Percentiles rank a stretch among this genome's conserved stretches.
Conservation (phyloP, 1,140 invertebrate genomes). For the Brachionus paranguensis region DNA sequence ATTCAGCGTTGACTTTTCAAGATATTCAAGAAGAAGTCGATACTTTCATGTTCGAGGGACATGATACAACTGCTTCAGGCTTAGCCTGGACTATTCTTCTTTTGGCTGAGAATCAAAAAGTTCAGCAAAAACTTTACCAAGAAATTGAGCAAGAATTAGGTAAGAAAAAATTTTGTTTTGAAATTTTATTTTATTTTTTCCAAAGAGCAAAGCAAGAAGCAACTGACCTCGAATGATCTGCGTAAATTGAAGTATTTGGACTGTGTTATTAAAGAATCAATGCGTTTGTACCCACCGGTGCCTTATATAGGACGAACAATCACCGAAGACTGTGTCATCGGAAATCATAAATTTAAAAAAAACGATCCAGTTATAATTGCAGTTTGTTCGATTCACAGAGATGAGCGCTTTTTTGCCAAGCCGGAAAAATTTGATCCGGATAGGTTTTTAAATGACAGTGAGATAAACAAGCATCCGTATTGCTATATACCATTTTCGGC, state of each 20-base stretch:
- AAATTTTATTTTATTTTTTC: not conserved
- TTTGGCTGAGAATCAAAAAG: slow-evolving; percentile 53
- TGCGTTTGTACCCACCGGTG: slow-evolving; percentile 73
- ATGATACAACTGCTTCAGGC: slow-evolving; percentile 72
- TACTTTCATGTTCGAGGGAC: slow-evolving; percentile 77
- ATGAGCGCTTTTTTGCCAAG: slow-evolving; percentile 67
- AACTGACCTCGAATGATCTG: slow-evolving; percentile 68
- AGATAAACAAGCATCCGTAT: slow-evolving; percentile 69
- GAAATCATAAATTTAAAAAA: slow-evolving; percentile 45
- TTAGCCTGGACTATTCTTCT: slow-evolving; percentile 56
- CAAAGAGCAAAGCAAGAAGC: slow-evolving; percentile 53
- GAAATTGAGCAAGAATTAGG: slow-evolving; percentile 73
- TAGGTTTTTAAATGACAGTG: slow-evolving; percentile 76
- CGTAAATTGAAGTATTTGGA: slow-evolving; percentile 65
- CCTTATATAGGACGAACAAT: slow-evolving; percentile 70
- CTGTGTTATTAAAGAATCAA: slow-evolving; percentile 65
- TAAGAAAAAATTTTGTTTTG: not conserved
- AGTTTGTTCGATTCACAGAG: slow-evolving; percentile 63
- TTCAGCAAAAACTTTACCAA: slow-evolving; percentile 68
- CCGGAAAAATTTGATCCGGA: slow-evolving; percentile 81
- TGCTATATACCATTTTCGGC: slow-evolving; percentile 79
- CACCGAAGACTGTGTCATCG: slow-evolving; percentile 61
- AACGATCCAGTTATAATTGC: not conserved
- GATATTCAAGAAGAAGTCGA: slow-evolving; percentile 81
- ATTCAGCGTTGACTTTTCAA: slow-evolving; percentile 68